Base-by-base conservation (phyloP, 2,888 invertebrate genomes). In the Trissolcus japonicus region DNA sequence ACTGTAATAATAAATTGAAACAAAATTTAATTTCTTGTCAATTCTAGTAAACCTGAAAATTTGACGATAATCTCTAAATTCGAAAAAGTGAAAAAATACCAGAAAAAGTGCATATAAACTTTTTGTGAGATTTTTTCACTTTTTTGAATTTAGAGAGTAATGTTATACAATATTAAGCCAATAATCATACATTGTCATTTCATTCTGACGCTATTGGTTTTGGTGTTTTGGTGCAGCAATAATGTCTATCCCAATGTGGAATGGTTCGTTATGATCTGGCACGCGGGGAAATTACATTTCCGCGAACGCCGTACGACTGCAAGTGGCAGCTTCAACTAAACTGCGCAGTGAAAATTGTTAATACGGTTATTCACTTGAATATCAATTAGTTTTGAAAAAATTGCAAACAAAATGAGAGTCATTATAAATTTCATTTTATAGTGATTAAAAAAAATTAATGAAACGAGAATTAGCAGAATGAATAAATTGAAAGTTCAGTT, bases 281-380 rank as follows among this genome's bases (percentile, higher is more conserved):
- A 68, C 53, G 78, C 77, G 82, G 81, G 80, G 82, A 80, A 82
- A 82, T 83, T 81, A 78, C 80, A 79, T 80, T 80, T 81, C 79
- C 80, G 46, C 77, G 67, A 78, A 66, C 59, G 69, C 66, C 68
- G 59, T 66, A 65, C 72, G 63, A 79, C 80, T 79, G 62, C 66
- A 73, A 57, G 62, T 73, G 50, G 14, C 60, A 63, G 55, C 50
- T 76, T 55, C 25, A 25, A 25, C 25, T 67, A 51, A 51, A 43
- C 56, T 19, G 25, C 56, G 16, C 41, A 13, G 21, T 17, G 41
- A 50, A 11, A 54, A 59, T 57, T 56, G 43, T 54, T 62, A 74
- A 56, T 66, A 61, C 35, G 35, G 11, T 35, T 35, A 35, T 35
- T 35, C 35, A 11, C 35, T 35, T 9, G 35, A 35, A 35, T 35